Conservation (phyloP, 2,113 vertebrate species). For the Lichenostomus cassidix region DNA sequence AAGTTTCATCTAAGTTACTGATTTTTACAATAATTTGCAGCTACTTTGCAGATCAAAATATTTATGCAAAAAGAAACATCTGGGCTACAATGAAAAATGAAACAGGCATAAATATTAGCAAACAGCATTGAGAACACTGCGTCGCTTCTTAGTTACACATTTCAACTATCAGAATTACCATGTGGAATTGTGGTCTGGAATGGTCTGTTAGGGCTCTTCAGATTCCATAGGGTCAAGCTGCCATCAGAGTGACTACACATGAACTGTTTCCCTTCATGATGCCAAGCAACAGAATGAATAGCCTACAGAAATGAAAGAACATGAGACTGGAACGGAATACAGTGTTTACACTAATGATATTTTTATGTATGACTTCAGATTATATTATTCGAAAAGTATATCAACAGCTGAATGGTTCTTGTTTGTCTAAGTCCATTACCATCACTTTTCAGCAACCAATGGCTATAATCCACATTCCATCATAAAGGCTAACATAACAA, state of each 20-base stretch:
- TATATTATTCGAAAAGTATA: not conserved
- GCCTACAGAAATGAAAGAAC: conserved; percentile 77
- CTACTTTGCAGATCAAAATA: not conserved
- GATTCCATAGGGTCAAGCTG: conserved; percentile 94
- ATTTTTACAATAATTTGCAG: not conserved
- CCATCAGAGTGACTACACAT: conserved; percentile 99
- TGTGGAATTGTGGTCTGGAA: conserved; percentile 96
- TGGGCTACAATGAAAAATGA: not conserved
- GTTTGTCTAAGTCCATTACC: not conserved
- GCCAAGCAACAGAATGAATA: conserved; percentile 97
- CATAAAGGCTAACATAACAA: not conserved
- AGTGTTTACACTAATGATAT: not conserved
- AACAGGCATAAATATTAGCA: not conserved
- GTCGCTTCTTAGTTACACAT: not conserved
- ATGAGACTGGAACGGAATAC: not conserved
- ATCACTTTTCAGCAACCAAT: not conserved
- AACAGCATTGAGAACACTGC: not conserved
- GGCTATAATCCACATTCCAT: not conserved
- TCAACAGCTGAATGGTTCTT: not conserved
- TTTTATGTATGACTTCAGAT: not conserved
- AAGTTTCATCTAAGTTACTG: not conserved
- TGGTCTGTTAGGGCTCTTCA: conserved; percentile 91
- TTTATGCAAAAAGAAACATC: not conserved
- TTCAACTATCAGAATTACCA: conserved; percentile 79
- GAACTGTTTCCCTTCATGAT: conserved; percentile 97